A percentile compares a stretch with the other conserved stretches of the same genome.
Evolutionary conservation across 2,888 invertebrate species (phyloP).

Genomic region (Lobophora halterata): DNA sequence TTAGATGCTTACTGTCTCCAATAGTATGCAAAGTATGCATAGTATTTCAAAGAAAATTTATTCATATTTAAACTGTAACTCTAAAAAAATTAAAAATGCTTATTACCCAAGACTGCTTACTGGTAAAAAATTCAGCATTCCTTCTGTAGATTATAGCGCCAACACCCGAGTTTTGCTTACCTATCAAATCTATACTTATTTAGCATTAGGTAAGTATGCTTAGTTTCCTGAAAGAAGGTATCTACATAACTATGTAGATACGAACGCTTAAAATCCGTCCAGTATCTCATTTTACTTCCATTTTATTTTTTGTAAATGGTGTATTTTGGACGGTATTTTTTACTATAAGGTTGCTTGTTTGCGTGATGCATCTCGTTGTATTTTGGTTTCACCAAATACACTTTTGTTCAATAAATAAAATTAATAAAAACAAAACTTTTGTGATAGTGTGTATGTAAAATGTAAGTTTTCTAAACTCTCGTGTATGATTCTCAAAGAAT

Average conservation of each 20-base stretch:
- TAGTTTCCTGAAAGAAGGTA: background rate
- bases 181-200: no score
- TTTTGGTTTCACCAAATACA: background rate
- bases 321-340: constrained; percentile 7
- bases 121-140: no score
- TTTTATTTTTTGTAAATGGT: constrained; percentile 2
- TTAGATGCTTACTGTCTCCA: no score
- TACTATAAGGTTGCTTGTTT: background rate
- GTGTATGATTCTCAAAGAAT: constrained; percentile 22
- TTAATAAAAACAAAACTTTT: constrained; percentile 9
- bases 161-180: constrained; percentile 1
- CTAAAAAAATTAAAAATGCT: no score
- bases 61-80: no score
- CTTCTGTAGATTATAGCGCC: no score
- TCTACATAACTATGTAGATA: background rate
- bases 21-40: no score
- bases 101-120: no score
- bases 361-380: constrained; percentile 1
- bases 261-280: constrained; percentile 10
- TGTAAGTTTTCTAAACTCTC: constrained; percentile 6
- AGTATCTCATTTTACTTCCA: no score
- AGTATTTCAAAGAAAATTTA: no score
- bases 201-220: no score
- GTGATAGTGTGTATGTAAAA: constrained; percentile 17
- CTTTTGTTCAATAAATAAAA: background rate